Evolutionary conservation across 2,888 invertebrate genomes (phyloP), one percentile per base, ranked within the genome.

Genomic region (Cheilosia pagana): DNA sequence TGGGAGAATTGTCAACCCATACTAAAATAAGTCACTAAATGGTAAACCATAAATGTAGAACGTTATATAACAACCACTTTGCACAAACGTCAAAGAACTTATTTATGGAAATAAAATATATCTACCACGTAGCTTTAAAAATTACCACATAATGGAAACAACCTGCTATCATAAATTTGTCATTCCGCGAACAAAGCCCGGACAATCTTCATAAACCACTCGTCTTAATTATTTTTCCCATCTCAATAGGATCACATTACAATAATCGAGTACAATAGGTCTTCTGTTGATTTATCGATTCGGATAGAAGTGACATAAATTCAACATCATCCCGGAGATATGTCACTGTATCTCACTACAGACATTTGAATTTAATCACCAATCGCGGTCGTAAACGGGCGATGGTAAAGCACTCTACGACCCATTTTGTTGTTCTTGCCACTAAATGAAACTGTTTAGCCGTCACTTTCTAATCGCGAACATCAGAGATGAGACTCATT

Each of bases 261-360:
- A 57, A 62, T 41, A 74, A 52, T 28, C 1, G 21, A 52, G 59
- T 71, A 76, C 50, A 70, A 79, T 59, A n/a, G 16, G 31, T 43
- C 35, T 12, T n/a, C 35, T 8, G 48, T 53, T 62, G 53, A 71
- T 82, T 67, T 72, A 72, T 10, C 8, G 31, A 60, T 55, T 39
- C 39, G 14, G 55, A 70, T 48, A 39, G 16, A 39, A 67, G 28
- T 53, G 59, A 50, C 41, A 62, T 67, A 77, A 55, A 71, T 72
- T 53, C 65, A 50, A 48, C 60, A 53, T 19, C 45, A 59, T 41
- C 35, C 35, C 48, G 23, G 10, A 76, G n/a, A 50, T 14, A 23
- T 12, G 5, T 23, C 21, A 25, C 23, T 50, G 71, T 60, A 28
- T 28, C 28, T 8, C 71, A 76, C 70, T 21, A n/a, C n/a, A 53